Evolutionary conservation across 2,113 vertebrate genomes (phyloP), one percentile per base, ranked within the genome.

Genomic region (Myiagra hebetior): DNA sequence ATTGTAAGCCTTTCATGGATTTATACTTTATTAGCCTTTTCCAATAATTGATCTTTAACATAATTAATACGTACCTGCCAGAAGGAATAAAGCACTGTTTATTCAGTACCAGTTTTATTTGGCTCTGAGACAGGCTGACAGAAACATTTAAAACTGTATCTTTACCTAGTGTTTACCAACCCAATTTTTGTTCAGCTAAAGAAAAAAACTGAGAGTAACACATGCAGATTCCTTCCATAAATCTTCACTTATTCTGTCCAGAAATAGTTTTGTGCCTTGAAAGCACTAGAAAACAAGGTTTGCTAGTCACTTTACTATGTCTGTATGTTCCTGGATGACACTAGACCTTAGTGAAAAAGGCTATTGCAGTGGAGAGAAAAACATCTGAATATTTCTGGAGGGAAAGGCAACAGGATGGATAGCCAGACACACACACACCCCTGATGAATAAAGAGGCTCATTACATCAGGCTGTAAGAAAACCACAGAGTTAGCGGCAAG

Each of bases 11-110:
- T 75, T 92, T 85, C 14, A 95, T 62, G 80, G 84, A 93, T 87
- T 80, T 95, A 69, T 82, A 64, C 17, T 78, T 67, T 69, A 95
- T 89, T 96, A 91, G 35, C 24, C 62, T 96, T 93, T 93, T 59
- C 86, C 46, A 91, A 95, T 96, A 97, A 95, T 9, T 96, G 33
- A 85, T 96, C 68, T 90, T 91, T 81, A 78, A 76, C 20, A 83
- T 50, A 95, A 91, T 84, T 96, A 90, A 92, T 46, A 87, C 67
- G 70, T 17, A 93, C 70, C 93, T 95, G 67, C 28, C 52, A 95
- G 49, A 91, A 82, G 19, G 67, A 87, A 70, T 83, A 87, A 69
- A 95, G 23, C 30, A 53, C 7, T 72, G 19, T 68, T 78, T 72
- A 62, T 80, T 93, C 35, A 79, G 23, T 23, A 84, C 12, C 26